phyloP scores from a whole-genome alignment of 35 echinoderm and acorn worm species.

The Apostichopus californicus region DNA sequence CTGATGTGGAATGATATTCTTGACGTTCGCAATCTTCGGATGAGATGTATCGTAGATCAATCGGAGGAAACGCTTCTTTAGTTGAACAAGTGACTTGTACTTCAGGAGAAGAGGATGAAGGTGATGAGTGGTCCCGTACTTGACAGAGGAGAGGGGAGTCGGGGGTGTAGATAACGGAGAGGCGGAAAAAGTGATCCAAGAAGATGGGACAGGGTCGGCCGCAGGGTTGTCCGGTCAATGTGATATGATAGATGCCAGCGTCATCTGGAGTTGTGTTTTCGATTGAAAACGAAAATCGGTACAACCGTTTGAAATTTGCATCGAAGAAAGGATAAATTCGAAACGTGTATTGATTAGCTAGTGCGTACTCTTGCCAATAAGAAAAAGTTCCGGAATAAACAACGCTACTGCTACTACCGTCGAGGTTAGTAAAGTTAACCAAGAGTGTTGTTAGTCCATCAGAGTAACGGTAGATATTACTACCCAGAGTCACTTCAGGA shows the following conservation, averaged over 20 bases:
- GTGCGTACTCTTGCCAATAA: not conserved
- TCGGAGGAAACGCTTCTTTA: not conserved
- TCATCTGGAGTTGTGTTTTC: not conserved
- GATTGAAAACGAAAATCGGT: not conserved
- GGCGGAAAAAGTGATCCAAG: not conserved
- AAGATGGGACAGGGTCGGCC: not conserved
- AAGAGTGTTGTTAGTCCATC: not conserved
- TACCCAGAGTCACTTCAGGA: not conserved
- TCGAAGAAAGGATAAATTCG: not conserved
- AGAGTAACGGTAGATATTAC: not conserved
- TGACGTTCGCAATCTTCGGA: not conserved
- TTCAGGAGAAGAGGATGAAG: not conserved
- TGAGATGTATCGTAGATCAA: not conserved
- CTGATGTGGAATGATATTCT: not conserved
- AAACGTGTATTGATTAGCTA: not conserved
- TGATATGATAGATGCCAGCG: not conserved
- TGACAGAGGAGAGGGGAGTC: not conserved
- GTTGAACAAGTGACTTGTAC: not conserved
- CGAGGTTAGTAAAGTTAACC: not conserved
- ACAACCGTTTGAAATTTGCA: not conserved
- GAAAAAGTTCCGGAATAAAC: not conserved
- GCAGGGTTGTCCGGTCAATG: not conserved
- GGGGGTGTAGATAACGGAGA: not conserved
- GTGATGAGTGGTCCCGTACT: not conserved
- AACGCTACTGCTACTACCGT: not conserved